Percentiles rank a stretch among this genome's conserved stretches.
Conservation (phyloP, 2,113 vertebrate species). For the Strix uralensis region DNA sequence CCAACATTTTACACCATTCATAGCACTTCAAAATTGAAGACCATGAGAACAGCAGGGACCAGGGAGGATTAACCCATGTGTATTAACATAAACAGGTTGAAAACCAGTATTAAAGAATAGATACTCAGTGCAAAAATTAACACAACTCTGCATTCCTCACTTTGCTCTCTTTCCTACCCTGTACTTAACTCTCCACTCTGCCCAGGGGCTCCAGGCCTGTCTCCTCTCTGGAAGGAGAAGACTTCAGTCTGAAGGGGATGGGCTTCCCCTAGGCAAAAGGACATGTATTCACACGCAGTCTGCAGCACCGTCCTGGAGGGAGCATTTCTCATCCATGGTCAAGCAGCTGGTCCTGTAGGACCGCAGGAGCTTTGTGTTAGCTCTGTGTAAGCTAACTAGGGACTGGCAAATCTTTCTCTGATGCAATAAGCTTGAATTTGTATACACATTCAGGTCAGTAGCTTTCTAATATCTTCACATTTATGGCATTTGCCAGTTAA, state of each 20-base stretch:
- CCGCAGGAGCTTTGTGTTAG: background rate
- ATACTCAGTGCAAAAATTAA: background rate
- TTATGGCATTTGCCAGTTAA: background rate
- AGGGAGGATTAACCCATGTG: background rate
- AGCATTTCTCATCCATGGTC: background rate
- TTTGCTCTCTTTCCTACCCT: background rate
- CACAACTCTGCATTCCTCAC: background rate
- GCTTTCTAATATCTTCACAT: background rate
- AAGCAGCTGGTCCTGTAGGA: background rate
- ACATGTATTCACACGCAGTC: rapidly evolving
- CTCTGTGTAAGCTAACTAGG: background rate
- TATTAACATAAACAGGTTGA: background rate
- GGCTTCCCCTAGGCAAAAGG: background rate
- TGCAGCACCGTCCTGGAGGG: background rate
- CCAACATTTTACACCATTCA: background rate
- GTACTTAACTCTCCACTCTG: background rate
- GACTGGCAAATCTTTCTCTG: background rate
- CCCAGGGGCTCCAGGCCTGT: too few relatives aligned
- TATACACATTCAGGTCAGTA: background rate
- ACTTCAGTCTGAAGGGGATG: background rate
- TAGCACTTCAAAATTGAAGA: background rate
- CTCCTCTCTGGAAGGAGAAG: background rate
- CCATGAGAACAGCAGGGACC: background rate
- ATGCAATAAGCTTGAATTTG: background rate
- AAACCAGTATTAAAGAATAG: background rate